Base-by-base conservation (phyloP, 2,888 invertebrate species). In the Drosophila paramelanica region DNA sequence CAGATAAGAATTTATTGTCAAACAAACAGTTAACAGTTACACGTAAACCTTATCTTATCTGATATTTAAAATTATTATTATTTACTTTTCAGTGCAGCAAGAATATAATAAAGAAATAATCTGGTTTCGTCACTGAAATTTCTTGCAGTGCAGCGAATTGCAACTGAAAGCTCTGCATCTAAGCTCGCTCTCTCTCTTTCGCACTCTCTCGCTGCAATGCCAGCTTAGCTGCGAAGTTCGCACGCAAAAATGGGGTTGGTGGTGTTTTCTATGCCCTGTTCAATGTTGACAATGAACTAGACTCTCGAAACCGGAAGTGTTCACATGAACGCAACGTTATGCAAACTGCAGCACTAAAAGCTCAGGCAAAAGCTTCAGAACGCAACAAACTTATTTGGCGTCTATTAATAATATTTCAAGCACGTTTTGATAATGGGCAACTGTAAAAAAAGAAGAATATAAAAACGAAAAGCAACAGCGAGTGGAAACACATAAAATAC, bases 201-300 rank as follows among this genome's bases (percentile, higher is more conserved):
- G 38, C 47, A 25, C 46, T 47, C 51, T 62, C 43, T 55, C 36
- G 42, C 23, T 49, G 43, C 62, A 77, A 59, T 47, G 69, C 70
- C 58, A 57, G 68, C 61, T 67, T 58, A 13, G 65, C 39, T 20
- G 51, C 14, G 43, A 59, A 59, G 45, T 20, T 33, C 38, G 23
- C 14, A 23, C 8, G 39, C 41, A 53, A 33, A 53, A 36, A 36
- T 14, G 33, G 51, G 64, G 66, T 59, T 55, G 65, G n/a, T 47
- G 56, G 64, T 60, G 56, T 43, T 55, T 53, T 51, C 52, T 51
- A 36, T 65, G 55, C 64, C 57, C 71, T 66, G 57, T 1, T 17
- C 17, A 17, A 17, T 17, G 73, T 85, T 85, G 85, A 87, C 88
- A 85, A 80, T 85, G 88, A 85, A 85, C 85, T 85, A 69, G 46